Base-by-base conservation (phyloP, 2,797 vertebrate genomes). In the Buphagus erythrorhynchus region DNA sequence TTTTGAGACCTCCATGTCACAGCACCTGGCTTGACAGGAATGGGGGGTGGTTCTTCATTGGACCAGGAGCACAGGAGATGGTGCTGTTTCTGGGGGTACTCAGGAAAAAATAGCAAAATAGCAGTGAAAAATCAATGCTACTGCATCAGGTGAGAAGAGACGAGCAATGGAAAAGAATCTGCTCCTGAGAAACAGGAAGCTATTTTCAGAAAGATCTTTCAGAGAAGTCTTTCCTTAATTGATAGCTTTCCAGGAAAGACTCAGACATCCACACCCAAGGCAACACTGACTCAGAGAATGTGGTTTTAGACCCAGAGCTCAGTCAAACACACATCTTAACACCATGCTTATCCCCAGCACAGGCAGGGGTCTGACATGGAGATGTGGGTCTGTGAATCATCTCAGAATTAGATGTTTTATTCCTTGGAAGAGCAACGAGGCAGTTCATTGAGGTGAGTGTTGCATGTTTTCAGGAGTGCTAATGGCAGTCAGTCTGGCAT, bases 321-420 rank as follows among this genome's bases (percentile, higher is more conserved):
- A 25, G 52, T 48, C 22, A 40, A 77, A 58, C 11, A 19, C 25
- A 20, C 17, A 62, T 25, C 6, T 81, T 61, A 66, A 43, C 22
- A 48, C 9, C 65, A 45, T 0, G 0, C 9, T 62, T 69, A 33
- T 62, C 36, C 24, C 11, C 1, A 3, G 48, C 31, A 40, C 8
- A 46, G 46, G 40, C 25, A 35, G 43, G 51, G 18, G 12, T 45
- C 52, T 79, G 74, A 63, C 45, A 33, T 15, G 36, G 17, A 85
- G 55, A 16, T 59, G 24, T 42, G 62, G 51, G 33, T 33, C 63
- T 71, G 58, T 11, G 35, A 79, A 28, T 54, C 10, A 16, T 46
- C 71, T 52, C 63, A 45, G 72, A 76, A 29, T 43, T 36, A 49
- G 66, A 7, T 36, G 33, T 7, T 95, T 74, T 55, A 58, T 49